Percentiles rank a stretch among this genome's conserved stretches.
Conservation (phyloP, 1,140 invertebrate genomes). For the Cydia fagiglandana region DNA sequence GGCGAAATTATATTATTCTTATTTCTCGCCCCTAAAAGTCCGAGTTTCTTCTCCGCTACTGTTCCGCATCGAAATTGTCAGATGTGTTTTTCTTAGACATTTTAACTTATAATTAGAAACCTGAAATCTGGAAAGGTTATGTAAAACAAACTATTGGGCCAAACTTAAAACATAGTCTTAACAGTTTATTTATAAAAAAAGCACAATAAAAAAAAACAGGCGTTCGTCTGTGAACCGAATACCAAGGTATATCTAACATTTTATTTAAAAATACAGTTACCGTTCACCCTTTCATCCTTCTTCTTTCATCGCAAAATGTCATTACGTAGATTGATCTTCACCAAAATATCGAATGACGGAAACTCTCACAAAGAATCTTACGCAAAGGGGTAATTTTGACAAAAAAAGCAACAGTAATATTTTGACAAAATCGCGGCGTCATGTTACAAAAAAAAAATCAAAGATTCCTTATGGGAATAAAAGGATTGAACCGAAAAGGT, state of each 20-base stretch:
- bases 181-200: not conserved
- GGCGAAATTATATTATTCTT: too few relatives aligned
- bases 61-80: too few relatives aligned
- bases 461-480: conserved; percentile 29
- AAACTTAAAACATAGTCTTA: too few relatives aligned
- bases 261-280: not conserved
- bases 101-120: too few relatives aligned
- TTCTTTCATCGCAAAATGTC: conserved; percentile 51
- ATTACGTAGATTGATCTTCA: conserved; percentile 31
- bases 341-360: conserved; percentile 55
- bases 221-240: too few relatives aligned
- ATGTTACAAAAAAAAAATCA: conserved; percentile 56
- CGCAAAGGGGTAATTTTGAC: conserved; percentile 58
- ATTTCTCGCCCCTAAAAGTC: too few relatives aligned
- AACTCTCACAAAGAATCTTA: conserved; percentile 35
- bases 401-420: conserved; percentile 68
- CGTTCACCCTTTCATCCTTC: conserved; percentile 47
- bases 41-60: too few relatives aligned
- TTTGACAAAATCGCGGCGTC: conserved; percentile 74
- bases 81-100: too few relatives aligned
- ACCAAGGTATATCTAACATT: not conserved
- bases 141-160: too few relatives aligned
- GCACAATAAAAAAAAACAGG: too few relatives aligned
- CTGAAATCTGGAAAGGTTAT: too few relatives aligned
- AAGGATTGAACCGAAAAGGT: conserved; percentile 35